phyloP scores from a whole-genome alignment of 2,113 vertebrate species.

The Rhabdornis inornatus region DNA sequence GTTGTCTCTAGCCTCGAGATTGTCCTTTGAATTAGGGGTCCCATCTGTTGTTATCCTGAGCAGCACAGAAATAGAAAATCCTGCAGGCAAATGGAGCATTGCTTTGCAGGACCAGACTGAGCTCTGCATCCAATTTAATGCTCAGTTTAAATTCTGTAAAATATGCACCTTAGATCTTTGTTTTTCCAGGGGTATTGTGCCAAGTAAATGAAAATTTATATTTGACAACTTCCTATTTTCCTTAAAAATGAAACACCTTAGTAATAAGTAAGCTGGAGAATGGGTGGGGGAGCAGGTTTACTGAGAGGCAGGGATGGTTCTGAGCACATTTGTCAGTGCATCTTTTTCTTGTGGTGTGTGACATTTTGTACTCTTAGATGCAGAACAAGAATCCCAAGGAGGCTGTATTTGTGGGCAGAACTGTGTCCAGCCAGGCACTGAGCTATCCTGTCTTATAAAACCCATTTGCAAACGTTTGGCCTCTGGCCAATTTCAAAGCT shows the following conservation, averaged over 20 bases:
- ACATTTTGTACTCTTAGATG: not conserved
- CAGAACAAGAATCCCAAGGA: not conserved
- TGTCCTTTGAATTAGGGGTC: slow-evolving; percentile 31
- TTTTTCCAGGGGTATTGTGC: not conserved
- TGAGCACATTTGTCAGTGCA: not conserved
- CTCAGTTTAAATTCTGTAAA: slow-evolving; percentile 17
- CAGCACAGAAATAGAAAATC: slow-evolving; percentile 43
- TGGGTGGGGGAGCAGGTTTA: not conserved
- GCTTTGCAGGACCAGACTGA: slow-evolving; percentile 1
- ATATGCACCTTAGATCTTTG: not conserved
- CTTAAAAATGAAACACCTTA: not conserved
- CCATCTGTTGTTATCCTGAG: slow-evolving; percentile 55
- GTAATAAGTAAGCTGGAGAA: not conserved
- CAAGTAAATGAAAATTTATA: not conserved
- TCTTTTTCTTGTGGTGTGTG: not conserved
- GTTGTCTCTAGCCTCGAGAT: not conserved
- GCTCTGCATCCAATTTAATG: not conserved
- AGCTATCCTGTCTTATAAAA: not conserved
- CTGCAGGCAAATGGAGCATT: not conserved
- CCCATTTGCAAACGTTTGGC: not conserved
- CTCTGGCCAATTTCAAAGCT: not conserved
- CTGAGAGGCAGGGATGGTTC: not conserved
- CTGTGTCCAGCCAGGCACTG: not conserved
- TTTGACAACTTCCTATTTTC: not conserved
- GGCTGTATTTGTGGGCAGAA: not conserved